Conservation (phyloP, 2,888 invertebrate species). For the Trichogramma dendrolimi region DNA sequence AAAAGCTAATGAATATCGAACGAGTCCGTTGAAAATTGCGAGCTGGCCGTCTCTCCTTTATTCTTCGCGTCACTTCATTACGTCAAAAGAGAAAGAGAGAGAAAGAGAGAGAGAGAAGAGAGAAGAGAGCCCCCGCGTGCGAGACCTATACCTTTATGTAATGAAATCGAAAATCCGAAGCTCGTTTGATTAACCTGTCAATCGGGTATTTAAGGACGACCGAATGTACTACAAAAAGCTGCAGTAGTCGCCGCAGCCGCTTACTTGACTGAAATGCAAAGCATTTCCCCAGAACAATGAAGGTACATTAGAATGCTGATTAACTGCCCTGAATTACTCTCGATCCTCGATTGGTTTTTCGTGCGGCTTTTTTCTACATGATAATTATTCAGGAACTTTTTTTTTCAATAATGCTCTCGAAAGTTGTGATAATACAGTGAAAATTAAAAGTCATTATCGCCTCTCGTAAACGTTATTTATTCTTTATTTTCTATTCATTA, state of each 20-base stretch:
- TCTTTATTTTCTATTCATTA: no score
- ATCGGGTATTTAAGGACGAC: neutral
- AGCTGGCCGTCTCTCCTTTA: no score
- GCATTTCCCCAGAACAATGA: slow-evolving; percentile 8
- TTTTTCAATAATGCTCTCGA: no score
- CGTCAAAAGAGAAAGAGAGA: slow-evolving; percentile 21
- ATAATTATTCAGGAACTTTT: no score
- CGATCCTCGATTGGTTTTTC: slow-evolving; percentile 24
- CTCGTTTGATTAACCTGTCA: neutral
- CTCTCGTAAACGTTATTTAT: no score
- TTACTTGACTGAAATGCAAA: slow-evolving; percentile 2
- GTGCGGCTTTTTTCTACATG: slow-evolving; percentile 9
- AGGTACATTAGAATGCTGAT: slow-evolving; percentile 6
- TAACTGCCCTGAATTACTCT: neutral
- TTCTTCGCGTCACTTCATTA: neutral
- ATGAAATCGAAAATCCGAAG: slow-evolving; percentile 11
- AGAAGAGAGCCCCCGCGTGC: no score
- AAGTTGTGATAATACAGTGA: no score
- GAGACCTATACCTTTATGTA: neutral
- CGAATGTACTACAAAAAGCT: neutral
- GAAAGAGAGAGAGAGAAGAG: slow-evolving; percentile 19
- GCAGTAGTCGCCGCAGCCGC: neutral
- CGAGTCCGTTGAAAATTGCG: slow-evolving; percentile 13
- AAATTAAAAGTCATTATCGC: no score
- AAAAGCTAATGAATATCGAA: slow-evolving; percentile 25